Evolutionary conservation across 2,888 invertebrate species (phyloP).

Genomic region (Autographa gamma): DNA sequence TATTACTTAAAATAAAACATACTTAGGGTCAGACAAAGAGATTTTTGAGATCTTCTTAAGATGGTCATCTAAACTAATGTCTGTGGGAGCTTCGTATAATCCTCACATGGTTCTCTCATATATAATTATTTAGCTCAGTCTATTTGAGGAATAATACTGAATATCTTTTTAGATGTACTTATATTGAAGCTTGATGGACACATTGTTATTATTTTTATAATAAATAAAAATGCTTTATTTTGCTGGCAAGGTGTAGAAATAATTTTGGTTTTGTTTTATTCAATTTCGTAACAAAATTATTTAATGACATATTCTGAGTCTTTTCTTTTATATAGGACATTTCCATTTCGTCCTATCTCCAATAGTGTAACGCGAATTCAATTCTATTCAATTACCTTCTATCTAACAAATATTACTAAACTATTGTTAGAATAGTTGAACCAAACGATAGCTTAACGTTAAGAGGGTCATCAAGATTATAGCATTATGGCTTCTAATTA

Average conservation of each 20-base stretch:
- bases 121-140: not conserved
- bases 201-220: no score
- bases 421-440: not conserved
- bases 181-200: no score
- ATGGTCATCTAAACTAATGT: slow-evolving; percentile 1
- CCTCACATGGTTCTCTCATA: not conserved
- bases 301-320: no score
- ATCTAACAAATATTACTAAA: not conserved
- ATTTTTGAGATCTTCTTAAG: slow-evolving; percentile 3
- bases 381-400: not conserved
- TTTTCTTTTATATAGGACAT: no score
- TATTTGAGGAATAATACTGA: not conserved
- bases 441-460: not conserved
- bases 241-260: no score
- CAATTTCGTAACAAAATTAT: no score
- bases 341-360: no score
- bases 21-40: not conserved
- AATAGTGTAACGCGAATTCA: no score
- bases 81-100: not conserved
- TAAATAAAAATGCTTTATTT: no score
- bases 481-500: slow-evolving; percentile 4
- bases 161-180: not conserved
- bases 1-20: slow-evolving; percentile 3
- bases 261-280: no score
- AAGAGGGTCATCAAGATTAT: slow-evolving; percentile 4